Base-by-base conservation (phyloP, 2,888 invertebrate species). In the Spatulosminthurus flaviceps region DNA sequence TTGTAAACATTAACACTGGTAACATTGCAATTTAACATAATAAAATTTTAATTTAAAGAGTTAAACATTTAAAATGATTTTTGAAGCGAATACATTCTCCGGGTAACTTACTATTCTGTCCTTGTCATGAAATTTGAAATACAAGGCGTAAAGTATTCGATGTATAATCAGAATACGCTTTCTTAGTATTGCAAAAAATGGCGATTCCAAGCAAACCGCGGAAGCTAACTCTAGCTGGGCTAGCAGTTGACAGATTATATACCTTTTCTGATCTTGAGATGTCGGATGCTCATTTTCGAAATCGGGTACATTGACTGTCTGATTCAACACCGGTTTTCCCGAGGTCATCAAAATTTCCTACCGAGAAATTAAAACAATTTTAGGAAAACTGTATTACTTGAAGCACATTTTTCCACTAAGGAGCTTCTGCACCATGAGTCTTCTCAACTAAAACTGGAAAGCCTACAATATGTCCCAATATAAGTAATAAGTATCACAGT, bases 81-180 rank as follows among this genome's bases (percentile, higher is more conserved):
- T n/a, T n/a, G n/a, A n/a, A n/a, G n/a, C n/a, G n/a, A n/a, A n/a
- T n/a, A n/a, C n/a, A n/a, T n/a, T n/a, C n/a, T n/a, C n/a, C n/a
- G n/a, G n/a, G 28, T 22, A 29, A 42, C 74, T 69, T 74, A 78
- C 78, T 5, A 24, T 75, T 41, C 71, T 78, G 29, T 75, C 77
- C 34, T 79, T 81, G 79, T 89, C 88, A 86, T 91, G 90, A 86
- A 90, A 91, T 84, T 89, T 90, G 79, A 87, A 87, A 67, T 89
- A 88, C 16, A 91, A 87, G 1, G 91, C 91, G 87, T 90, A 88
- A 85, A 90, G 90, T 77, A 91, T 90, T 78, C 91, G 87, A 85
- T 90, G 90, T 60, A 91, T 86, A 70, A 91, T 88, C 19, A 90
- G 87, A 79, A 91, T 87, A 77, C 91, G 86, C 86, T 90, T 90